Base-by-base conservation (phyloP, 2,797 vertebrate genomes). In the Erethizon dorsatum region DNA sequence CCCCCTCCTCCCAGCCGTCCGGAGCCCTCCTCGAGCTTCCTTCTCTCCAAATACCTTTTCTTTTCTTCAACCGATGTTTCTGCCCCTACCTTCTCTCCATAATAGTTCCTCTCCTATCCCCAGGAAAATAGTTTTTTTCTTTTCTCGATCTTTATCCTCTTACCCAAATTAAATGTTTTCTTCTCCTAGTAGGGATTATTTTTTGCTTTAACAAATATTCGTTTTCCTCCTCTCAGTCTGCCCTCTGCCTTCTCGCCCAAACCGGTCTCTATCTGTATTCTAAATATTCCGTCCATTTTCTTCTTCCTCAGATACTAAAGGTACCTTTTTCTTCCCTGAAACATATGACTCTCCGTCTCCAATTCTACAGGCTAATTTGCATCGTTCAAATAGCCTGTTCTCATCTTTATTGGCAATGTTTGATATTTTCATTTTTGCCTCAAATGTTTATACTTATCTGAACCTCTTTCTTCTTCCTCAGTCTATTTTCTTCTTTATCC, bases 131-230 rank as follows among this genome's bases (percentile, higher is more conserved):
- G 20, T 50, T 28, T 50, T 61, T 14, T 18, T 6, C 33, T 45
- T 83, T 77, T 77, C 13, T 41, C 37, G 9, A 86, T 73, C 79
- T 91, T 86, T 63, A 85, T 50, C 28, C 41, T 56, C 37, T 69
- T 69, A 41, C 31, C 56, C 67, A 69, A 94, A 52, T 88, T 65
- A 94, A 96, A 88, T 8, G 10, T 84, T 94, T 91, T 93, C 92
- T n/a, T 95, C 22, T 85, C 61, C 52, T 75, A 93, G 89, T 54
- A 75, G 5, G 9, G 69, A 65, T 94, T 79, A 50, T 67, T 15
- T 73, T 95, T 73, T 79, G 52, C 91, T 82, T 85, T 22, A 85
- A 82, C 84, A 95, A 88, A 52, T 91, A 96, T 20, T 97, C 95
- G 56, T 95, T 97, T 96, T 91, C 52, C 24, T 41, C 37, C 37